Conservation (phyloP, 2,797 vertebrate species). For the Arctocebus calabarensis region DNA sequence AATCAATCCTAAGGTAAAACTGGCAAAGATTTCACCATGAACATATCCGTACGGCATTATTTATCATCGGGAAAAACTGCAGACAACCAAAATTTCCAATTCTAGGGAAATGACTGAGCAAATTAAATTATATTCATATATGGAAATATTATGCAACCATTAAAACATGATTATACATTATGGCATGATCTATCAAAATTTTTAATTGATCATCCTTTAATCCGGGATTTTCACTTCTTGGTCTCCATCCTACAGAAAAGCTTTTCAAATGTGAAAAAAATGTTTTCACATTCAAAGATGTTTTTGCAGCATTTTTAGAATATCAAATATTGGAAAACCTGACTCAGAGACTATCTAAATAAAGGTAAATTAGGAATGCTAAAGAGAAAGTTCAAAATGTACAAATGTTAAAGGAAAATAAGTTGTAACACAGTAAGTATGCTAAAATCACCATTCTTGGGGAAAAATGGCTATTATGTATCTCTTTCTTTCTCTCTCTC, state of each 20-base stretch:
- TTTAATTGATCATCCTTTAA: conserved; percentile 24
- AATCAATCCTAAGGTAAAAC: conserved; percentile 24
- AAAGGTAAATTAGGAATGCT: conserved; percentile 28
- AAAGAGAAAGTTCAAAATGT: conserved; percentile 14
- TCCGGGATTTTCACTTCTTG: neutral
- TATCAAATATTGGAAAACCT: conserved; percentile 3
- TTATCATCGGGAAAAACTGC: conserved; percentile 11
- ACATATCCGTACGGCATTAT: neutral
- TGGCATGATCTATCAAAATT: neutral
- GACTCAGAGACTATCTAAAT: neutral
- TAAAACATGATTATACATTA: conserved; percentile 20
- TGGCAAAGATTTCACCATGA: conserved; percentile 12
- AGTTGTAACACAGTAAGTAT: neutral
- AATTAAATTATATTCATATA: conserved; percentile 12
- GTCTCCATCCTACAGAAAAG: neutral
- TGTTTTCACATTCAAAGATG: neutral
- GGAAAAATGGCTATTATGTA: neutral
- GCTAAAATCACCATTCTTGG: neutral
- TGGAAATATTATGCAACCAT: conserved; percentile 4
- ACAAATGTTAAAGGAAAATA: neutral
- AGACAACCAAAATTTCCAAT: conserved; percentile 8
- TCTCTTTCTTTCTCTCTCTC: too few relatives aligned
- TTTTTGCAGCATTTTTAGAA: conserved; percentile 17
- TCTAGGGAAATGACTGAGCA: conserved; percentile 39
- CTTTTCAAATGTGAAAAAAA: neutral